These are phyloP conservation scores for Eurosta solidaginis DNA, from an alignment of 1,140 invertebrate genomes.

Conservation along the genomic window DNA sequence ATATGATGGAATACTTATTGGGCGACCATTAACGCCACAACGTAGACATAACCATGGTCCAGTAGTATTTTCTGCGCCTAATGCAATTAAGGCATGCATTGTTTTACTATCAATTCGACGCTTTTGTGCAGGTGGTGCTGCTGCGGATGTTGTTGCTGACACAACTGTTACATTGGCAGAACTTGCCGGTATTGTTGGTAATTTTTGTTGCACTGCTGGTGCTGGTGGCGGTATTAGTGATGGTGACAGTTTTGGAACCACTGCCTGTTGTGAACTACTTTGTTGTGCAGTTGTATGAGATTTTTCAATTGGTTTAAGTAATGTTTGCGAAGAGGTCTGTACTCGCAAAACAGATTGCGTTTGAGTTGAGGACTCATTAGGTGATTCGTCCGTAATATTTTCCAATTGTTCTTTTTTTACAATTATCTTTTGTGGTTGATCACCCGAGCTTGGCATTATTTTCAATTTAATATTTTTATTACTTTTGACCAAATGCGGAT, in stretches of 20 bases:
- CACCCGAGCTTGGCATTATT: slow-evolving; percentile 70
- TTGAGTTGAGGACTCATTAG: slow-evolving; percentile 59
- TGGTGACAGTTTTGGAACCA: slow-evolving; percentile 1
- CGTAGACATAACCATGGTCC: slow-evolving; percentile 72
- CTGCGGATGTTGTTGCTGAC: slow-evolving; percentile 50
- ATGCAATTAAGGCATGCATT: slow-evolving; percentile 59
- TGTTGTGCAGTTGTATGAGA: slow-evolving; percentile 20
- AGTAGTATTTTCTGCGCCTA: slow-evolving; percentile 64
- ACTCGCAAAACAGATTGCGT: neutral
- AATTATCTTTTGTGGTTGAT: slow-evolving; percentile 46
- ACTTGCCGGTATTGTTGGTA: neutral
- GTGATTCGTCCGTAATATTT: slow-evolving; percentile 43
- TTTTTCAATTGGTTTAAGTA: slow-evolving; percentile 36
- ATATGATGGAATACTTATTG: slow-evolving; percentile 75
- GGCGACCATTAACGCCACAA: slow-evolving; percentile 68
- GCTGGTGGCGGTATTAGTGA: no score
- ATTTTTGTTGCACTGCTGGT: neutral
- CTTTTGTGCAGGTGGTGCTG: slow-evolving; percentile 50
- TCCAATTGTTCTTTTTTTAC: slow-evolving; percentile 39
- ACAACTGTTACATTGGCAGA: neutral
- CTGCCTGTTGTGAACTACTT: neutral
- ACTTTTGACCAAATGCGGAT: slow-evolving; percentile 82
- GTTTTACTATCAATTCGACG: slow-evolving; percentile 59
- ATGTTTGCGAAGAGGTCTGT: slow-evolving; percentile 24
- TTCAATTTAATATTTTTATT: slow-evolving; percentile 87